Base-by-base conservation (phyloP, 2,113 vertebrate species). In the Alouatta palliata region DNA sequence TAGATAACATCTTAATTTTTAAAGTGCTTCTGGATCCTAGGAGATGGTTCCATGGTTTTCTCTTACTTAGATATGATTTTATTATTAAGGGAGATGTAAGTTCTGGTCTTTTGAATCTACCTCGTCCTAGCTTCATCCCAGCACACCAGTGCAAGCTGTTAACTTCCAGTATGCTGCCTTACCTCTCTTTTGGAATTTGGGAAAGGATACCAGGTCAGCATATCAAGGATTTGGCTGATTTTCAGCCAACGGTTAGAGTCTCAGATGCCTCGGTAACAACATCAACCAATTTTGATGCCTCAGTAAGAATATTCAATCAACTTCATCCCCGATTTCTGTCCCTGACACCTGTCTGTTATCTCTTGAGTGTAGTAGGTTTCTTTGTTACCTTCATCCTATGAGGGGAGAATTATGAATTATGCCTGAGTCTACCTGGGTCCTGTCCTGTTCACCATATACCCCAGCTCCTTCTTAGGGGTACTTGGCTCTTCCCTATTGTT, bases 1-100 rank as follows among this genome's bases (percentile, higher is more conserved):
- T 12, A 89, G 75, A 17, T 3, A 90, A 43, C 19, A 45, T 81
- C 83, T 95, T 91, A 79, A 52, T 85, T 96, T 80, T 84, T 61
- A 71, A 92, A 82, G 30, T 81, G 25, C 64, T 45, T 88, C 85
- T 91, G 64, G 11, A 16, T 77, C n/a, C 23, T 54, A 43, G 52
- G 66, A 96, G 54, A 90, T 66, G n/a, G 19, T 71, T 61, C 7
- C 32, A 86, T 20, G 30, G 47, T 52, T 91, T 93, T 20, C 66
- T 90, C 45, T 61, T 70, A 23, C 8, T 70, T 77, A 70, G 32
- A 35, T 35, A 75, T 8, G 43, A 54, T 64, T 81, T 87, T 87
- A 47, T 89, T 52, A 49, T 89, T 47, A 89, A 54, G 13, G 7
- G 37, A 92, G 27, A 86, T 52, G 37, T 1, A 56, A 6, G 12